phyloP scores from a whole-genome alignment of 2,888 invertebrate genomes.

The Acrocera orbiculus region DNA sequence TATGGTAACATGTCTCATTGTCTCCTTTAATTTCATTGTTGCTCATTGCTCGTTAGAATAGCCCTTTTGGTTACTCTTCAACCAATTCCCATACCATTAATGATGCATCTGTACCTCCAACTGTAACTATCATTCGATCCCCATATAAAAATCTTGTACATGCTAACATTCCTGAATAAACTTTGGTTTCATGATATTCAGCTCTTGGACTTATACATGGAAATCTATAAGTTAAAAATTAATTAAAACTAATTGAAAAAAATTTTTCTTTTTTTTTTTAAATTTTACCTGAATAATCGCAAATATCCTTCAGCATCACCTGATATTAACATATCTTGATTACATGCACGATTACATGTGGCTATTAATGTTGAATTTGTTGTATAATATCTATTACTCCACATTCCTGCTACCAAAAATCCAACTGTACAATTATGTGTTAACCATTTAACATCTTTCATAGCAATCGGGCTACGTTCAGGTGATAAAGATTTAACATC shows the following conservation, averaged over 20 bases:
- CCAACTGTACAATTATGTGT: slow-evolving; percentile 76
- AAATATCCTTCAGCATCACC: slow-evolving; percentile 84
- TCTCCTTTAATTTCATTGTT: slow-evolving; percentile 6
- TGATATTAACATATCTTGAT: slow-evolving; percentile 64
- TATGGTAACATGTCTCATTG: slow-evolving; percentile 5
- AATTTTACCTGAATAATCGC: slow-evolving; percentile 53
- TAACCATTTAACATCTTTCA: slow-evolving; percentile 83
- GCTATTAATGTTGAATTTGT: slow-evolving; percentile 68
- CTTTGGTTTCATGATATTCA: slow-evolving; percentile 75
- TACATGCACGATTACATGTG: slow-evolving; percentile 63
- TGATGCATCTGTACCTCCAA: slow-evolving; percentile 75
- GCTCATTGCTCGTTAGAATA: no score
- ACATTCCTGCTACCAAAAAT: slow-evolving; percentile 72
- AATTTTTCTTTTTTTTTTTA: neutral
- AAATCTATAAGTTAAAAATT: slow-evolving; percentile 35
- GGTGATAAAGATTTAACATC: slow-evolving; percentile 74
- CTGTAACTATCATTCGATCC: slow-evolving; percentile 67
- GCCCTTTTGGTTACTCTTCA: slow-evolving; percentile 34
- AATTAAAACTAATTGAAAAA: neutral
- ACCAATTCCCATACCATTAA: slow-evolving; percentile 83
- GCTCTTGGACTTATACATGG: slow-evolving; percentile 73
- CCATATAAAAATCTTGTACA: slow-evolving; percentile 70
- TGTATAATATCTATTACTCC: slow-evolving; percentile 80
- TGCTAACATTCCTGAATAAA: slow-evolving; percentile 67
- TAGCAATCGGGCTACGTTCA: slow-evolving; percentile 72